Percentiles rank a stretch among this genome's conserved stretches.
Evolutionary conservation across 1,140 invertebrate species (phyloP).

Genomic region (Ectropis grisescens): DNA sequence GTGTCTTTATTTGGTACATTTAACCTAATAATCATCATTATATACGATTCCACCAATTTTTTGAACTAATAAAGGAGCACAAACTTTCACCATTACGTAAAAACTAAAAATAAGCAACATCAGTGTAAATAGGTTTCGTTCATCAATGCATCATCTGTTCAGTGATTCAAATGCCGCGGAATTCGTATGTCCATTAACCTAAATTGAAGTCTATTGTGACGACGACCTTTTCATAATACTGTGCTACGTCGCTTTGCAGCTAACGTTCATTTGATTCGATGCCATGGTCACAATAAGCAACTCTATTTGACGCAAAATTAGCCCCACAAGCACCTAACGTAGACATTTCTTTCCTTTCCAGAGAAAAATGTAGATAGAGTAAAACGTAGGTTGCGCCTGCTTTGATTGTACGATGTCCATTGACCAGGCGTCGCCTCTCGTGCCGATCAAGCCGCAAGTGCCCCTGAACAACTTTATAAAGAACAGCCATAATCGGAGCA

Average conservation of each 20-base stretch:
- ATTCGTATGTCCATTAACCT: conserved; percentile 35
- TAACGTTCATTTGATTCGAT: background rate
- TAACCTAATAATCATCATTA: no score
- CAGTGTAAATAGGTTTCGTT: no score
- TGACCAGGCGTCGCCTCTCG: conserved; percentile 64
- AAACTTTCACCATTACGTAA: no score
- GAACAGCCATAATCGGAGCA: conserved; percentile 64
- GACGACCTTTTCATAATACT: conserved; percentile 26
- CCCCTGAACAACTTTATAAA: conserved; percentile 65
- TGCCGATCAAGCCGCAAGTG: conserved; percentile 68
- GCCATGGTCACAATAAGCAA: conserved; percentile 15
- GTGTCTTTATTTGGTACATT: no score
- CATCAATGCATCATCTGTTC: no score
- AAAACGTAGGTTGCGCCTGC: conserved; percentile 34
- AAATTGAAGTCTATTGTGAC: conserved; percentile 34
- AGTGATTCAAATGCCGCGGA: conserved; percentile 1
- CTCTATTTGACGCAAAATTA: conserved; percentile 38
- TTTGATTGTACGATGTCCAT: conserved; percentile 62
- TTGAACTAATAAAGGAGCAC: no score
- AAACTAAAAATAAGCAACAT: no score
- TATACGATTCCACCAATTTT: no score
- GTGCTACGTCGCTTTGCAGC: conserved; percentile 20
- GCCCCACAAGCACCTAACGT: conserved; percentile 15
- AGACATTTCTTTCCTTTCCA: conserved; percentile 54
- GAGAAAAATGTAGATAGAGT: conserved; percentile 62